Base-by-base conservation (phyloP, 2,888 invertebrate genomes). In the Pristionchus japonicus region DNA sequence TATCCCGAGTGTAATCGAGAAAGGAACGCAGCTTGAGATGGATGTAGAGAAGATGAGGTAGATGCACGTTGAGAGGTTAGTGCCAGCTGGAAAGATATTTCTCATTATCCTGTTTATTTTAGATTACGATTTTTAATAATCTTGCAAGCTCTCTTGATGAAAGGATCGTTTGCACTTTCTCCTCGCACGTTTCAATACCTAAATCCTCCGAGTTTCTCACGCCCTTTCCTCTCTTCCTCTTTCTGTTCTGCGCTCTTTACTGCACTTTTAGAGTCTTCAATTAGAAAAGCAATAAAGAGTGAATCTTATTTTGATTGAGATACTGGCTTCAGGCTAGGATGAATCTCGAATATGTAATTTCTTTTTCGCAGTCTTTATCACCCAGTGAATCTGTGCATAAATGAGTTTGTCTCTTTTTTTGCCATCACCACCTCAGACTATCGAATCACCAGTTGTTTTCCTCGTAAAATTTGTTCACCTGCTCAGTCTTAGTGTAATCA, bases 401-500 rank as follows among this genome's bases (percentile, higher is more conserved):
- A n/a, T n/a, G n/a, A n/a, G n/a, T n/a, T n/a, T n/a, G n/a, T n/a
- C n/a, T n/a, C n/a, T n/a, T n/a, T n/a, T n/a, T n/a, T n/a, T n/a
- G n/a, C n/a, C n/a, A n/a, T n/a, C n/a, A n/a, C n/a, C n/a, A n/a
- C n/a, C 23, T 52, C 52, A n/a, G 11, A 61, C n/a, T 61, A 13
- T 27, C 23, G 9, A 61, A 27, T 61, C n/a, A 4, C 11, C 61
- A 27, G 9, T n/a, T 27, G 1, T 67, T 1, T 17, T 52, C 34
- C 37, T 11, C n/a, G n/a, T n/a, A n/a, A n/a, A n/a, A n/a, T n/a
- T n/a, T 31, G 20, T 61, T 43, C 23, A 77, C 87, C 40, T 87
- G 87, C 20, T 87, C 87, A 9, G 87, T 87, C 40, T 57, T 87
- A 0, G 87, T 87, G 37, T 61, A 61, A 77, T 87, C 87, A 15